Base-by-base conservation (phyloP, 1,140 invertebrate genomes). In the Radopholus similis region DNA sequence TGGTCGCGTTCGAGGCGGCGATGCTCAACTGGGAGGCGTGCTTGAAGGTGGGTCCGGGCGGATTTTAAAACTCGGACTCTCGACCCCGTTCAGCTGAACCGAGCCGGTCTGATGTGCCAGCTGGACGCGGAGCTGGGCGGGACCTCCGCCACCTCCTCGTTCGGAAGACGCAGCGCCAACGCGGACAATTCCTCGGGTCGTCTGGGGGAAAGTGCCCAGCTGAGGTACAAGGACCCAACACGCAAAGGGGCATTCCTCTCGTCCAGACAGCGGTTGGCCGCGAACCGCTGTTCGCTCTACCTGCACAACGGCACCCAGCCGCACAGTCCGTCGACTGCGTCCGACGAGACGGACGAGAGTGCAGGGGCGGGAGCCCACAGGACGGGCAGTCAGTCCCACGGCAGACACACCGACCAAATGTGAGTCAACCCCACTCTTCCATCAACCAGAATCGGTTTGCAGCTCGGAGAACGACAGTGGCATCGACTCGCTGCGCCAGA, bases 1-100 rank as follows among this genome's bases (percentile, higher is more conserved):
- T 77, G 23, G 63, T 66, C 23, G 62, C 49, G 23, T 77, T 77
- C 38, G 75, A 77, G 38, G 74, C 73, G 11, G 47, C 49, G 13
- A 76, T 77, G 77, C 57, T 77, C 13, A 76, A 77, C 44, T 77
- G 77, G 77, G 75, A 77, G 40, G 77, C 77, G 9, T 49, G 71
- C 28, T 37, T 77, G 18, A 77, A 76, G 73, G 53, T 74, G 21
- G 56, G 18, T 30, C 30, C 32, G 18, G 54, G 26, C 40, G 2
- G 5, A 23, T 9, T 42, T 53, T 13, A 2, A 71, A 62, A 37
- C 21, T 8, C 26, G 23, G 28, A 49, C 13, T 5, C 6, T 9
- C 28, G 42, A 56, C 13, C 1, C n/a, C 18, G 26, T 76, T 71
- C 34, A 76, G 74, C 51, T 77, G 34, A 74, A 74, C 47, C 74